These are phyloP conservation scores for Dioctria linearis DNA, from an alignment of 2,888 invertebrate genomes.

Conservation along the genomic window DNA sequence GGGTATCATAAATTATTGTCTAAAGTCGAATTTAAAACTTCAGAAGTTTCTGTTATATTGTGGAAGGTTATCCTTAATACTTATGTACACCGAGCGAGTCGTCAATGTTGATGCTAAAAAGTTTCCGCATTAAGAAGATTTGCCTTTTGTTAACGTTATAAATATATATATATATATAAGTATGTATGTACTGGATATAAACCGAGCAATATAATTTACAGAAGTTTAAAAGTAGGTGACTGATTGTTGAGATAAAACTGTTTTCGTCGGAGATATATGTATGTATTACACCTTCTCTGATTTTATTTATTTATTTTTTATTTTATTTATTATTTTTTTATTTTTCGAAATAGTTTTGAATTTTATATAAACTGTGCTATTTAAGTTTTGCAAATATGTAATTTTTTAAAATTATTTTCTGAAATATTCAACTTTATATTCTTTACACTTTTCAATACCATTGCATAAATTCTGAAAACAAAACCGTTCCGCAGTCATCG, in stretches of 20 bases:
- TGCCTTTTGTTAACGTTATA: slow-evolving; percentile 35
- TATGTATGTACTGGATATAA: slow-evolving; percentile 14
- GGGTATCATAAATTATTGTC: slow-evolving; percentile 47
- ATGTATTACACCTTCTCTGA: too few relatives aligned
- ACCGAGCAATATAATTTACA: slow-evolving; percentile 42
- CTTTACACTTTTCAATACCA: too few relatives aligned
- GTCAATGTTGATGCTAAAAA: slow-evolving; percentile 44
- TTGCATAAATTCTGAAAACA: too few relatives aligned
- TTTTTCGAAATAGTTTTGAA: too few relatives aligned
- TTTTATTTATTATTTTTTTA: too few relatives aligned
- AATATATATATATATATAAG: too few relatives aligned
- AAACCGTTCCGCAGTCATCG: too few relatives aligned
- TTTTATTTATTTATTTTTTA: too few relatives aligned
- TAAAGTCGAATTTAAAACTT: slow-evolving; percentile 47
- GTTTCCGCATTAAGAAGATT: slow-evolving; percentile 45
- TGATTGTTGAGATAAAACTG: slow-evolving; percentile 29
- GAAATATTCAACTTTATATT: too few relatives aligned
- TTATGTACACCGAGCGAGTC: slow-evolving; percentile 7
- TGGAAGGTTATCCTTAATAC: slow-evolving; percentile 35
- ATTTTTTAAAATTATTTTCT: too few relatives aligned
- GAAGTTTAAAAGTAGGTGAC: slow-evolving; percentile 41
- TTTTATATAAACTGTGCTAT: too few relatives aligned
- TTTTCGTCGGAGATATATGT: not conserved
- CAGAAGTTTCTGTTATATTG: slow-evolving; percentile 36
- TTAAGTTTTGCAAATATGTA: too few relatives aligned